A percentile compares a stretch with the other conserved stretches of the same genome.
Evolutionary conservation across 2,797 vertebrate species (phyloP).

Genomic region (Pagetopsis macropterus): DNA sequence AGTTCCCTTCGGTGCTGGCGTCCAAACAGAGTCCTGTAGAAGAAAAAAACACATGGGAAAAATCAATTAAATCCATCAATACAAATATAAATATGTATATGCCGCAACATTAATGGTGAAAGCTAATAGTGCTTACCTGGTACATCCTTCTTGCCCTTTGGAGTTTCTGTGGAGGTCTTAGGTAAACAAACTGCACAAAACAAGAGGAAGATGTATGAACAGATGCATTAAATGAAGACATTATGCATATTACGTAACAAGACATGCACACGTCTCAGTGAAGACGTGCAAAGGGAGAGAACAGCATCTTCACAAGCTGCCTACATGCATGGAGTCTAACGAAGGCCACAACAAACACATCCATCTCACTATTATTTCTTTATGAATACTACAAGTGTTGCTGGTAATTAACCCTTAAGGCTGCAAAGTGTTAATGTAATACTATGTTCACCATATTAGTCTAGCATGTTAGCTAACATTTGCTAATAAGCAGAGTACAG

Average conservation of each 20-base stretch:
- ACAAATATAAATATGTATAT: constrained; percentile 21
- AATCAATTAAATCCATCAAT: constrained; percentile 9
- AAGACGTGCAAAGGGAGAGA: background rate
- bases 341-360: background rate
- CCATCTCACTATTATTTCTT: background rate
- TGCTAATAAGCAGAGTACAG: background rate
- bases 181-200: constrained; percentile 82
- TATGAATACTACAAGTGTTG: background rate
- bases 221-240: background rate
- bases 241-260: constrained; percentile 2
- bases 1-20: constrained; percentile 37
- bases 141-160: constrained; percentile 65
- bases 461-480: background rate
- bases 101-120: background rate
- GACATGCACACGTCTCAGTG: background rate
- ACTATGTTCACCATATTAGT: background rate
- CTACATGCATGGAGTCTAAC: background rate
- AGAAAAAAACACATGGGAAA: background rate
- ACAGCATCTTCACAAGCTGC: background rate
- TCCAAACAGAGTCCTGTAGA: constrained; percentile 61
- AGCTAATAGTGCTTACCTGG: constrained; percentile 51
- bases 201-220: constrained; percentile 22
- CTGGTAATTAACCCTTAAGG: background rate
- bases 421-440: background rate
- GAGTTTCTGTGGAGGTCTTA: constrained; percentile 63